Evolutionary conservation across 2,888 invertebrate species (phyloP), one percentile per base, ranked within the genome.

Genomic region (Alitta virens): DNA sequence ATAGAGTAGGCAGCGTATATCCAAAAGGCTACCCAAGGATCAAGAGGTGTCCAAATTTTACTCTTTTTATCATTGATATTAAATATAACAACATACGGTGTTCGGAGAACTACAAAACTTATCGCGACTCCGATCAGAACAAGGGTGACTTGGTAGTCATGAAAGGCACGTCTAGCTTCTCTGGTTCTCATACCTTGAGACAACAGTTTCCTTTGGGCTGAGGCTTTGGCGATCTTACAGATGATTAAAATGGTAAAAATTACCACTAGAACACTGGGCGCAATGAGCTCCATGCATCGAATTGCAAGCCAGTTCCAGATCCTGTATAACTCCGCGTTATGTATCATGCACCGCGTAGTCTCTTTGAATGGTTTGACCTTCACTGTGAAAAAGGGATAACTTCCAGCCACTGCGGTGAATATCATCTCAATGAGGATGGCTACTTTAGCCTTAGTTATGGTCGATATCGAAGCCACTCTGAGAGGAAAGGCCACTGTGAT

Each of bases 91-190:
- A 40, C 49, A 26, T 62, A 56, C 16, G 62, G 62, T 24, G 56
- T 24, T 24, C 50, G 26, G 24, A 62, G 43, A 21, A 62, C 50
- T 7, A 62, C 56, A 38, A 62, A 62, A 7, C 56, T 56, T 2
- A 62, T 62, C 2, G 62, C 62, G 5, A 62, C 62, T 1, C 51
- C 56, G 23, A 62, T 38, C 1, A 62, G 62, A 12, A 62, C 56
- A 9, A 56, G 3, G n/a, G 56, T 56, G 16, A 62, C 46, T 42
- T 62, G 56, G 23, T 49, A 23, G 18, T 59, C 59, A n/a, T 51
- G 59, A 14, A 24, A 52, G 38, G 60, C 50, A 43, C 54, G 49
- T 25, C 54, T 38, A 1, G 53, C 50, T 43, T 60, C 54, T 14
- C 18, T 7, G 16, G 23, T 60, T 18, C n/a, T 2, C 14, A 18